Evolutionary conservation across 2,888 invertebrate genomes (phyloP).

Genomic region (Hypomecis atomaria): DNA sequence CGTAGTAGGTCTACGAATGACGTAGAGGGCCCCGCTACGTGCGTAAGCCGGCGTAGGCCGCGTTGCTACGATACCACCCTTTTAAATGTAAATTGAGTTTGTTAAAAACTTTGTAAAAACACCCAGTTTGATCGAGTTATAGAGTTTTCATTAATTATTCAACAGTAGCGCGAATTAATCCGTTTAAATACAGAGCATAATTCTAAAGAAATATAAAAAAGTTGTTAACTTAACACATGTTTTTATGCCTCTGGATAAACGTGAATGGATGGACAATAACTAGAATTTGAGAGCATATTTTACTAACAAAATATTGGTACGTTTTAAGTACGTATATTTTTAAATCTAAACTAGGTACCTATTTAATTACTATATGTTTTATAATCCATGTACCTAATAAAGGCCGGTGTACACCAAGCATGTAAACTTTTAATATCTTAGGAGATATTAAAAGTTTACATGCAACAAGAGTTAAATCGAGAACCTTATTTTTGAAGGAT

Average conservation of each 20-base stretch:
- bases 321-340: too few relatives aligned
- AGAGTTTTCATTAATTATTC: slow-evolving; percentile 8
- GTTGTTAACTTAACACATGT: background rate
- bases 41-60: slow-evolving; percentile 47
- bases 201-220: background rate
- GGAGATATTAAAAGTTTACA: too few relatives aligned
- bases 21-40: slow-evolving; percentile 51
- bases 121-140: slow-evolving; percentile 20
- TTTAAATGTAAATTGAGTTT: slow-evolving; percentile 44
- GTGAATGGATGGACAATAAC: too few relatives aligned
- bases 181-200: background rate
- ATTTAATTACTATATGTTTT: too few relatives aligned
- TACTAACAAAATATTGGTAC: too few relatives aligned
- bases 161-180: slow-evolving; percentile 2
- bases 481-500: background rate
- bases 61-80: slow-evolving; percentile 45
- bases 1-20: slow-evolving; percentile 42
- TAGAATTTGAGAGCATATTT: too few relatives aligned
- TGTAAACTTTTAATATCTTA: too few relatives aligned
- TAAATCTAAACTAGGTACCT: too few relatives aligned
- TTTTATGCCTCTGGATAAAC: background rate
- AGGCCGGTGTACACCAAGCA: too few relatives aligned
- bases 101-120: slow-evolving; percentile 36
- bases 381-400: too few relatives aligned
- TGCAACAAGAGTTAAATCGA: background rate